These are phyloP conservation scores for Reticulitermes speratus DNA, from an alignment of 1,140 invertebrate species.

Conservation along the genomic window DNA sequence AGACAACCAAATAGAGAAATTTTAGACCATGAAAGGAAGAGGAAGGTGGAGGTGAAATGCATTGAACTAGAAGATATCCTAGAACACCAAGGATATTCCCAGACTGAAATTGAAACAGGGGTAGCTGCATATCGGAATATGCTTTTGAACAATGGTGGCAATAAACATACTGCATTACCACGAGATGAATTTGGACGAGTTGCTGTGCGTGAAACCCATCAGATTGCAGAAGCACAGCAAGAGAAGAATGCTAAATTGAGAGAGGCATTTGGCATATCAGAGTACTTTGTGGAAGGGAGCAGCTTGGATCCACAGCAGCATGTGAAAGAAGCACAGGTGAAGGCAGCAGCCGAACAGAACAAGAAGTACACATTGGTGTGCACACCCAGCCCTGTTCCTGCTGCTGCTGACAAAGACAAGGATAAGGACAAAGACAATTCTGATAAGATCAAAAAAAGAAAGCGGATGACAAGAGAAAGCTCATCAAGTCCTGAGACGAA, in stretches of 20 bases:
- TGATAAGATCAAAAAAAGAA: constrained; percentile 36
- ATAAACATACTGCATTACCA: constrained; percentile 42
- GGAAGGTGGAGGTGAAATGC: constrained; percentile 96
- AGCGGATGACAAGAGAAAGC: constrained; percentile 29
- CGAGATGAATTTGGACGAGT: constrained; percentile 57
- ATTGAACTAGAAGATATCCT: constrained; percentile 91
- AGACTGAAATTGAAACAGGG: constrained; percentile 61
- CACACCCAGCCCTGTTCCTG: constrained; percentile 54
- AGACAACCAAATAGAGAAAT: constrained; percentile 94
- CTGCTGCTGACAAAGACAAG: constrained; percentile 37
- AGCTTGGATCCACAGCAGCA: constrained; percentile 86
- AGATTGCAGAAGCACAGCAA: constrained; percentile 93
- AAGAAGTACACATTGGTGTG: constrained; percentile 62
- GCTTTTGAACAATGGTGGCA: constrained; percentile 57
- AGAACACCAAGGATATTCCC: constrained; percentile 72
- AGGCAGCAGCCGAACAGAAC: constrained; percentile 53
- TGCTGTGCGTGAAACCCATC: constrained; percentile 87
- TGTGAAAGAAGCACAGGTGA: constrained; percentile 71
- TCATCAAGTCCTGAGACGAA: no score
- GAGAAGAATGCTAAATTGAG: constrained; percentile 91
- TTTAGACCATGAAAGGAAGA: constrained; percentile 90
- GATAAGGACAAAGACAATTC: constrained; percentile 37
- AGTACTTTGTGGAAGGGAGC: constrained; percentile 90
- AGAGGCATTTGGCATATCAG: constrained; percentile 92
- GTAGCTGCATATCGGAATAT: constrained; percentile 61